Base-by-base conservation (phyloP, 2,797 vertebrate genomes). In the Brachyrhaphis roseni region DNA sequence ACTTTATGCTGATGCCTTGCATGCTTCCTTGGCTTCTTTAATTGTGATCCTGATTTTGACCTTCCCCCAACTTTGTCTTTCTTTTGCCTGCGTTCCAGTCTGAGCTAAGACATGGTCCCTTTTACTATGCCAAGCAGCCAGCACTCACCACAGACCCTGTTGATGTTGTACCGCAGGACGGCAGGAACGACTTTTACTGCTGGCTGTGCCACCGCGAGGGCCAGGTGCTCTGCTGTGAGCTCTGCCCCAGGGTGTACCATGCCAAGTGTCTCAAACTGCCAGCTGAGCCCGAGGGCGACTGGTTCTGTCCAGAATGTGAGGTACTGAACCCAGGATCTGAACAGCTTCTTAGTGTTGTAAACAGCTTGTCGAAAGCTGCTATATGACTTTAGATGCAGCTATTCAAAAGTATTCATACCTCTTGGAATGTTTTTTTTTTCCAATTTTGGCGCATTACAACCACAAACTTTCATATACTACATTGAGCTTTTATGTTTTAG, bases 261-360 rank as follows among this genome's bases (percentile, higher is more conserved):
- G 98, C 98, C 97, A 99, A 99, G 97, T 99, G 98, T 95, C 98
- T 99, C 96, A 99, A 99, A 98, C 97, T 99, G 96, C 98, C 96
- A 79, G 95, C 95, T 1, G 96, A 96, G 95, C 96, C 96, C 41
- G 96, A 96, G 96, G 98, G 98, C 94, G 98, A 99, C 97, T 99
- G 98, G 98, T 99, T 99, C 97, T 99, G 98, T 96, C 96, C 96
- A 97, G 96, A 96, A 95, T 95, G 94, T 94, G 94, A 95, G 94
- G 94, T 95, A 94, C 96, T 98, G 88, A 83, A 84, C 80, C 75
- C 77, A 73, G 82, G 90, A 77, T 82, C 59, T 82, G 77, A 71
- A 41, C 36, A 77, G 85, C 72, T 53, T 75, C 34, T 57, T 75
- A 36, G 74, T 75, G 74, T 47, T 71, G 47, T 43, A 64, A 79